Evolutionary conservation across 2,797 vertebrate species (phyloP).

Genomic region (Crypturellus tataupa): DNA sequence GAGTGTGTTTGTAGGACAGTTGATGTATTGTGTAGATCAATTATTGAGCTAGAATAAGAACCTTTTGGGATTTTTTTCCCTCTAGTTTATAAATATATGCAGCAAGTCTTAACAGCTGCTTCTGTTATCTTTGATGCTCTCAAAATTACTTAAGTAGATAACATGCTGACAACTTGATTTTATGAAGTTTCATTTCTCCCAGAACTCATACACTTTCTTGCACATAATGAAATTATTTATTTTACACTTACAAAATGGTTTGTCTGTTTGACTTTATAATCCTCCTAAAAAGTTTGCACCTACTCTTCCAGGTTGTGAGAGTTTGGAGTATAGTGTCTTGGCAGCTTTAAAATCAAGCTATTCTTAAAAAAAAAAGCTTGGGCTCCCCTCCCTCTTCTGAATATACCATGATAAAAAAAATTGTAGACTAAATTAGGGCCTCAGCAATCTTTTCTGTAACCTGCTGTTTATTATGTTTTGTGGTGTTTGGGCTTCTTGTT

Average conservation of each 20-base stretch:
- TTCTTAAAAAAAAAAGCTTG: neutral
- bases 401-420: neutral
- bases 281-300: neutral
- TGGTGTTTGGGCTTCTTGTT: neutral
- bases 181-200: neutral
- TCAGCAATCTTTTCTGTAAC: neutral
- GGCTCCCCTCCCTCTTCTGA: neutral
- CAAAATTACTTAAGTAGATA: neutral
- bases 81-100: neutral
- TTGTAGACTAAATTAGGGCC: neutral
- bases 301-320: neutral
- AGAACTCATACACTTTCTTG: neutral
- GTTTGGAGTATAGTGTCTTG: neutral
- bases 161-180: neutral
- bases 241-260: neutral
- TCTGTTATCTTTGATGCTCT: neutral
- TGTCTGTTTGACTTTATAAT: neutral
- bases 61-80: neutral
- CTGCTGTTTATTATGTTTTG: neutral
- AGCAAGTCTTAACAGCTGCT: neutral
- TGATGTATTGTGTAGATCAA: neutral
- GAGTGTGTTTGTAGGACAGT: neutral
- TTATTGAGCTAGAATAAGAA: neutral
- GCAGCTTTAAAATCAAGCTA: neutral
- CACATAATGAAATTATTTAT: neutral